Base-by-base conservation (phyloP, 2,797 vertebrate species). In the Cheirogaleus major region DNA sequence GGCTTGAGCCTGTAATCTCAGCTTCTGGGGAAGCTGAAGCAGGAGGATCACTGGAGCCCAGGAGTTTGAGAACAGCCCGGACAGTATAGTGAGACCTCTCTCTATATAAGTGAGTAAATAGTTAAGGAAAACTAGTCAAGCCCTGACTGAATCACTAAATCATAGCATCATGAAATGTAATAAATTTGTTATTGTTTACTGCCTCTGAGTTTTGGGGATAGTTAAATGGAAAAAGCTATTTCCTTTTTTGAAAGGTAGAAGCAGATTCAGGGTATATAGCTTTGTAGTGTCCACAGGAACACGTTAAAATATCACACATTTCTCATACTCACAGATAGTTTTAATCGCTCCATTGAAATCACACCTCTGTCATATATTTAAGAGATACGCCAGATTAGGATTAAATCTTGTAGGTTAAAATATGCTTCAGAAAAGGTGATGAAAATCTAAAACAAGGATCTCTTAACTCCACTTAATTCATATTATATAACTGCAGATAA, bases 371-470 rank as follows among this genome's bases (percentile, higher is more conserved):
- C 30, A 55, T 4, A 72, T 23, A 38, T 8, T 18, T 86, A 86
- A 72, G 4, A 41, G 7, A 32, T 41, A 70, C 45, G 23, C 25
- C 70, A 23, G 32, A 25, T 78, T 70, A 41, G 2, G 32, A 38
- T 11, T 15, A 78, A 48, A 78, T 94, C 45, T 48, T 10, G 11
- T n/a, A 69, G 11, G 43, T 70, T 87, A 91, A 91, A 82, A 70
- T 65, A 1, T 63, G 9, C 20, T 13, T 83, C 35, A 76, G 20
- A 78, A 50, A 63, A 13, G 27, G 22, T 84, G 25, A 75, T 43
- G 23, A 83, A 91, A 72, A 90, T 9, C 4, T 83, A 7, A 70
- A 6, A 11, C 14, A 27, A 61, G 5, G 7, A 32, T 14, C 9
- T 75, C 18, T 18, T 38, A 85, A 81, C 61, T 75, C 4, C 20